phyloP scores from a whole-genome alignment of 2,888 invertebrate species.

The Halocaridina rubra region DNA sequence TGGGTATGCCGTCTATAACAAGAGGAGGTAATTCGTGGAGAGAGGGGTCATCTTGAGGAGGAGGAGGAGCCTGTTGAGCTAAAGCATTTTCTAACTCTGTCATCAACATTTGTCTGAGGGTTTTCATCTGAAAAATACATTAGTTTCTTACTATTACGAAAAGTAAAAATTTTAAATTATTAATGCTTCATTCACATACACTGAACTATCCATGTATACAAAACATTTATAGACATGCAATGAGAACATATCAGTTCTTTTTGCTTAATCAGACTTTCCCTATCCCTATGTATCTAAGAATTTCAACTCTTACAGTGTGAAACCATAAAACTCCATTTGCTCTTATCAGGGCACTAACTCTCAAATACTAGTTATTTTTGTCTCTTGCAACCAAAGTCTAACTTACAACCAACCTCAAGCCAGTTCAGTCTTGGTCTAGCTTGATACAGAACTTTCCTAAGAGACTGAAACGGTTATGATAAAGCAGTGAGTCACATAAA shows the following conservation, averaged over 20 bases:
- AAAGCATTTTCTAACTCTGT: conserved; percentile 93
- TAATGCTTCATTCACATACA: neutral
- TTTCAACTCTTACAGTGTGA: too few relatives aligned
- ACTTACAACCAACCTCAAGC: too few relatives aligned
- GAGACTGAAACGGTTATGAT: too few relatives aligned
- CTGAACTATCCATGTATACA: neutral
- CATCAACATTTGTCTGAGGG: conserved; percentile 90
- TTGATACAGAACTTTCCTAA: too few relatives aligned
- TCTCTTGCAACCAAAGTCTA: too few relatives aligned
- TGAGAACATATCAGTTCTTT: too few relatives aligned
- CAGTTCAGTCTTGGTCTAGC: too few relatives aligned
- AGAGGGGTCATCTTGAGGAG: conserved; percentile 88
- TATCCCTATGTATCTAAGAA: neutral
- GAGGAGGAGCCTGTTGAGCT: conserved; percentile 91
- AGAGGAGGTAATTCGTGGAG: conserved; percentile 95
- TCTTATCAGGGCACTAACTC: too few relatives aligned
- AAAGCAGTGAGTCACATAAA: too few relatives aligned
- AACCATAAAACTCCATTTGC: too few relatives aligned
- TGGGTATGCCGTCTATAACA: conserved; percentile 97
- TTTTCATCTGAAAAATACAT: conserved; percentile 74
- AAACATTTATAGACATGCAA: neutral
- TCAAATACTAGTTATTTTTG: too few relatives aligned
- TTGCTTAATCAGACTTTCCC: neutral
- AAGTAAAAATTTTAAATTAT: neutral
- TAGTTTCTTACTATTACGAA: neutral